Conservation (phyloP, 1,140 invertebrate species). For the Anastrepha ludens region DNA sequence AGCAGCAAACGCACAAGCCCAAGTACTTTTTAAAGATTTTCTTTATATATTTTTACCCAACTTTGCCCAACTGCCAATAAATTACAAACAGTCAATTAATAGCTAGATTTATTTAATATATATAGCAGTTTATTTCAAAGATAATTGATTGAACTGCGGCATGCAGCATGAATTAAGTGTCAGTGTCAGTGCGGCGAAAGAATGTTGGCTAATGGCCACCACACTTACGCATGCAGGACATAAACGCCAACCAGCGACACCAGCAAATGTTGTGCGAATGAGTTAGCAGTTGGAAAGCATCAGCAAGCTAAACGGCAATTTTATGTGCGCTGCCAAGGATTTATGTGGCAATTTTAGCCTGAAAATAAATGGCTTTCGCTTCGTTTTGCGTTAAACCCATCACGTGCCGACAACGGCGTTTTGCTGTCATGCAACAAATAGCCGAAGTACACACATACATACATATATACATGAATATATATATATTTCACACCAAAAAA, state of each 20-base stretch:
- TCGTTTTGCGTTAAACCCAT: slow-evolving; percentile 49
- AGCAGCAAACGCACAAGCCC: slow-evolving; percentile 6
- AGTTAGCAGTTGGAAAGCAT: slow-evolving; percentile 33
- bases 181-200: slow-evolving; percentile 26
- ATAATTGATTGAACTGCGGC: slow-evolving; percentile 51
- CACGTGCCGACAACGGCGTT: slow-evolving; percentile 48
- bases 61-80: slow-evolving; percentile 25
- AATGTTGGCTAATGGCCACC: neutral
- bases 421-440: slow-evolving; percentile 48
- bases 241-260: neutral
- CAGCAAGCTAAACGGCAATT: slow-evolving; percentile 46
- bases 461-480: too few relatives aligned
- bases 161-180: slow-evolving; percentile 45
- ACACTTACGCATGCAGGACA: slow-evolving; percentile 46
- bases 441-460: neutral
- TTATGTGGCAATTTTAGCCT: slow-evolving; percentile 50
- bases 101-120: slow-evolving; percentile 51
- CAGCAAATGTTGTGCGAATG: neutral
- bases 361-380: slow-evolving; percentile 50
- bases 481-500: neutral
- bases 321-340: slow-evolving; percentile 48
- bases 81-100: slow-evolving; percentile 52
- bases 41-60: too few relatives aligned
- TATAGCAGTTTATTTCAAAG: slow-evolving; percentile 45
- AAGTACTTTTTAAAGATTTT: neutral